A percentile compares a stretch with the other conserved stretches of the same genome.
phyloP scores from a whole-genome alignment of 2,113 vertebrate genomes.

The Solenodon paradoxus region DNA sequence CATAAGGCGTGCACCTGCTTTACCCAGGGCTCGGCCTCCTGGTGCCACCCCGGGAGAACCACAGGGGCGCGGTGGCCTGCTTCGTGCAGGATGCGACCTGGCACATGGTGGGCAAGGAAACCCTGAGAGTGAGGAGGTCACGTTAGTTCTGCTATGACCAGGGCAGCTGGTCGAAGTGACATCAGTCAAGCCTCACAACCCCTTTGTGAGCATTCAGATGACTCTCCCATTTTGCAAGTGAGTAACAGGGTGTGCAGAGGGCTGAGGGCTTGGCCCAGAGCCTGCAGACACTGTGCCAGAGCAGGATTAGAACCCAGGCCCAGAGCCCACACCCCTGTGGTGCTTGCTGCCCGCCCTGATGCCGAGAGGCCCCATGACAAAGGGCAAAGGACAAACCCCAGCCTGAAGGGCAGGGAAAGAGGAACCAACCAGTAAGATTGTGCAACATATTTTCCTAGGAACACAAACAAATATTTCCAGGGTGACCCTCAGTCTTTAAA shows the following conservation, averaged over 20 bases:
- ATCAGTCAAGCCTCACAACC: background rate
- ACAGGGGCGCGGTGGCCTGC: no score
- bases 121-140: background rate
- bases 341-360: no score
- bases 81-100: background rate
- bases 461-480: background rate
- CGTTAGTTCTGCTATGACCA: background rate
- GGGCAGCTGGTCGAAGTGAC: background rate
- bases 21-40: background rate
- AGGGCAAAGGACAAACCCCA: accelerated
- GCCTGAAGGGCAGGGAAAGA: background rate
- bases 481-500: background rate
- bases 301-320: background rate
- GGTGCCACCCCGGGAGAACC: background rate
- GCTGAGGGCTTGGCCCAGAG: background rate
- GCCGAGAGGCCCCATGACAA: background rate
- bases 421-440: background rate
- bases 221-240: no score
- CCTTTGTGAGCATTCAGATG: background rate
- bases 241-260: background rate
- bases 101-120: background rate
- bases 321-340: background rate
- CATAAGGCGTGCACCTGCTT: background rate
- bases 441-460: background rate
- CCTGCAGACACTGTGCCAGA: background rate